Conservation (phyloP, 2,888 invertebrate species). For the Scaptomyza tumidula region DNA sequence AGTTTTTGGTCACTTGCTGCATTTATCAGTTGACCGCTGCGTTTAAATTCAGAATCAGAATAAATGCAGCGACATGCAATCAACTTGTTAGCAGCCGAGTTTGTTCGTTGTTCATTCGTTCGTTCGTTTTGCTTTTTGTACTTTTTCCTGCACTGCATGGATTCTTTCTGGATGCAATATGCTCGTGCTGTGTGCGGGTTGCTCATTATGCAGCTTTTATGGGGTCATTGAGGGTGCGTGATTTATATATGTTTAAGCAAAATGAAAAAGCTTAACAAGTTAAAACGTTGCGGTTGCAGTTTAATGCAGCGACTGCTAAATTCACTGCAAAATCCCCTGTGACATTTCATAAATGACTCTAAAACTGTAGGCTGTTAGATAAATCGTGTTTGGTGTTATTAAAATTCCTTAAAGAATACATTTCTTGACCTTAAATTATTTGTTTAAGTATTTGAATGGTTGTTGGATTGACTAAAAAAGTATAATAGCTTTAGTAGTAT, state of each 20-base stretch:
- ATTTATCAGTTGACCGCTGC: constrained; percentile 3
- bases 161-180: constrained; percentile 10
- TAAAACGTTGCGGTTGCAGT: neutral
- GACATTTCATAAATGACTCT: neutral
- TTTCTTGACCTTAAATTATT: too few species aligned
- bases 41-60: neutral
- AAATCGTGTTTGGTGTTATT: too few species aligned
- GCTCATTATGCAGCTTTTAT: constrained; percentile 68
- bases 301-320: neutral
- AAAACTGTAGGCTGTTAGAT: neutral
- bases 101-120: constrained; percentile 2
- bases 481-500: too few species aligned
- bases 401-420: too few species aligned
- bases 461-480: too few species aligned
- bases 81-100: constrained; percentile 11
- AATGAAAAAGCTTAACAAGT: constrained; percentile 54
- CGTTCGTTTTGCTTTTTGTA: constrained; percentile 3
- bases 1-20: neutral
- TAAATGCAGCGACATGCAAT: constrained; percentile 9
- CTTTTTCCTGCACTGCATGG: constrained; percentile 5
- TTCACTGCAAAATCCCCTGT: neutral
- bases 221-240: constrained; percentile 57
- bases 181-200: constrained; percentile 16
- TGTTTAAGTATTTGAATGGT: too few species aligned
- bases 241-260: constrained; percentile 59